Evolutionary conservation across 1,140 invertebrate species (phyloP), one percentile per base, ranked within the genome.

Genomic region (Ridgeia piscesae): DNA sequence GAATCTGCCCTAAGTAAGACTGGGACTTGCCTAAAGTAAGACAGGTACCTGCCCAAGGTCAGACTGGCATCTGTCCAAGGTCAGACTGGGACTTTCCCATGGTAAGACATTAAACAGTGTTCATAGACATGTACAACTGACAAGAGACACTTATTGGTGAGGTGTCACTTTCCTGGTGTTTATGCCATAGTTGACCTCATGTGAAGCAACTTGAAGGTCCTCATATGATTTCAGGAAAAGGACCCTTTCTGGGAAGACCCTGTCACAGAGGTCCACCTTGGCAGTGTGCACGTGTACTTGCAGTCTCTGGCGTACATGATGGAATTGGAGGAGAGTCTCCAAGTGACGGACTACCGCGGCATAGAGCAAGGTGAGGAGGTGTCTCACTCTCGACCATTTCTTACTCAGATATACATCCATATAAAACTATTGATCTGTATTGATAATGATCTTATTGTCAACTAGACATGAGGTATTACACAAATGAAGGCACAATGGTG

Each of bases 211-310:
- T 77, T 0, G 17, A 77, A 1, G 4, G 0, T 77, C 58, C 58
- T 77, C 14, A 17, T 90, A 14, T 90, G 1, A 0, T 27, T 14
- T 90, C 94, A 97, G 96, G 96, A 97, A 33, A 95, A 96, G 92
- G 97, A 97, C 95, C 97, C 97, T 88, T 97, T 97, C 94, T 96
- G 96, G 93, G 97, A 97, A 93, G 95, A 97, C 42, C 94, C 96
- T 0, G 96, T 97, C 92, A 95, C 95, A 1, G 96, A 97, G 92
- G 95, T 97, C 8, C 94, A 96, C 89, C 96, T 97, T 92, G 97
- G 97, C 33, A 96, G 96, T 34, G 96, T 95, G 0, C 96, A 96
- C 89, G 95, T 97, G 6, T 96, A 95, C 93, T 94, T 97, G 11
- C 96, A 97, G 94, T 96, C 96, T 31, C 93, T 97, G 58, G 96